Percentiles rank a stretch among this genome's conserved stretches.
Evolutionary conservation across 2,888 invertebrate genomes (phyloP).

Genomic region (Beris morrisii): DNA sequence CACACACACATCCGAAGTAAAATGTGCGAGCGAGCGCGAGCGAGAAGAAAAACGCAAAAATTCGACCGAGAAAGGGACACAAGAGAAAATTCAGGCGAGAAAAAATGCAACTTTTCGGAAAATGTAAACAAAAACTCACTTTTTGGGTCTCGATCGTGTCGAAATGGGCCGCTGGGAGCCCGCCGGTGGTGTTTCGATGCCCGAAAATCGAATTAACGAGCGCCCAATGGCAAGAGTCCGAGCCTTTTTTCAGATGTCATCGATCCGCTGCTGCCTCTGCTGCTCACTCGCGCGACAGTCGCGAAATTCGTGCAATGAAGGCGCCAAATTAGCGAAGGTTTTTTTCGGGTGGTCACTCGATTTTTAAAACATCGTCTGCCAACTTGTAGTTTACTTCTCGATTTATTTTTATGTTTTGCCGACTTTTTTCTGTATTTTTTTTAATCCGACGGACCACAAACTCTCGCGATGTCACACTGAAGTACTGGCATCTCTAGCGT

Average conservation of each 20-base stretch:
- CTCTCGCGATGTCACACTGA: slow-evolving; percentile 20
- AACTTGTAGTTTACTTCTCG: neutral
- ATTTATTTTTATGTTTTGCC: neutral
- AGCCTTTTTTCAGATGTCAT: slow-evolving; percentile 30
- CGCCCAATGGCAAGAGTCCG: neutral
- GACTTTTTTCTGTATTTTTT: neutral
- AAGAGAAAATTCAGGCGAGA: slow-evolving; percentile 21
- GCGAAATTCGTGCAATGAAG: neutral
- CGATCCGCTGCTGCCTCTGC: slow-evolving; percentile 33
- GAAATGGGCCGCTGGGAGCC: slow-evolving; percentile 4
- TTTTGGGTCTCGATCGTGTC: neutral
- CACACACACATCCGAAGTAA: too few species aligned
- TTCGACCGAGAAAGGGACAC: slow-evolving; percentile 1
- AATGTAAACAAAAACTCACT: slow-evolving; percentile 34
- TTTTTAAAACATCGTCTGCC: too few species aligned
- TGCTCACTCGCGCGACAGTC: slow-evolving; percentile 25
- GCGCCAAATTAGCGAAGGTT: neutral
- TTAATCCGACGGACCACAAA: slow-evolving; percentile 11
- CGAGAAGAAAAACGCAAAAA: slow-evolving; percentile 9
- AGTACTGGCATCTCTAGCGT: slow-evolving; percentile 36
- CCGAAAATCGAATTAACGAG: neutral
- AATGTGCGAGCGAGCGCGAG: slow-evolving; percentile 6
- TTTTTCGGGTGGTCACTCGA: neutral
- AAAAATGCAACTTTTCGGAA: slow-evolving; percentile 23
- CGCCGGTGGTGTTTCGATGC: too few species aligned